These are phyloP conservation scores for Capreolus pygargus DNA, from an alignment of 2,113 vertebrate species.

Conservation along the genomic window DNA sequence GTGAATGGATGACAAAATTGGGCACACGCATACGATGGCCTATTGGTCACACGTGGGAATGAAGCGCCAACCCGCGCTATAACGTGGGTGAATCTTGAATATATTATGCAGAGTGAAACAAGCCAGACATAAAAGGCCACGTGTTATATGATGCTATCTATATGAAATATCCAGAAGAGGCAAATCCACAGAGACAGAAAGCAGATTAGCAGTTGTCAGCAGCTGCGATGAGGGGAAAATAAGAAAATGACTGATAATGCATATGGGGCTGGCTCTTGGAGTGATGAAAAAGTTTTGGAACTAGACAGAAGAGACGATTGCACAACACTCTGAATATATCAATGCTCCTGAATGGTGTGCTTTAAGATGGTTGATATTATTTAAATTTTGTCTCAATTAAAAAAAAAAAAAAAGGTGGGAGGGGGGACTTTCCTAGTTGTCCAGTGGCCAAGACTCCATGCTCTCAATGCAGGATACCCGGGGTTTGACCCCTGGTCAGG, in stretches of 20 bases:
- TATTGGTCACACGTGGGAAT: not conserved
- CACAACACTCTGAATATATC: not conserved
- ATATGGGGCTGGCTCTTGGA: not conserved
- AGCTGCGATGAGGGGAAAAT: not conserved
- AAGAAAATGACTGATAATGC: not conserved
- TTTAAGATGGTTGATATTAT: not conserved
- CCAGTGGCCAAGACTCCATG: not conserved
- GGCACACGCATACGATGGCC: accelerated
- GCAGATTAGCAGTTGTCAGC: not conserved
- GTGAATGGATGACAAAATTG: not conserved
- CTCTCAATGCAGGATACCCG: not conserved
- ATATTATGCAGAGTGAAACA: no score
- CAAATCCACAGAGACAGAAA: not conserved
- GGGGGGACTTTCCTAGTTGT: not conserved
- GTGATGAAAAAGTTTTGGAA: not conserved
- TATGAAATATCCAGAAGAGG: not conserved
- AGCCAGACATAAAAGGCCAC: not conserved
- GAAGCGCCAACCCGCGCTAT: accelerated
- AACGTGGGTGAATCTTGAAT: not conserved
- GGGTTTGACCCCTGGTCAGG: not conserved
- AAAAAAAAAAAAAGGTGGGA: not conserved
- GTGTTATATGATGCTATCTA: not conserved
- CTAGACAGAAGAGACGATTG: not conserved
- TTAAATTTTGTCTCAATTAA: not conserved
- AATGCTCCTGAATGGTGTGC: not conserved